Percentiles rank a stretch among this genome's conserved stretches.
phyloP scores from a whole-genome alignment of 2,113 vertebrate species.

The Myotis brandtii region DNA sequence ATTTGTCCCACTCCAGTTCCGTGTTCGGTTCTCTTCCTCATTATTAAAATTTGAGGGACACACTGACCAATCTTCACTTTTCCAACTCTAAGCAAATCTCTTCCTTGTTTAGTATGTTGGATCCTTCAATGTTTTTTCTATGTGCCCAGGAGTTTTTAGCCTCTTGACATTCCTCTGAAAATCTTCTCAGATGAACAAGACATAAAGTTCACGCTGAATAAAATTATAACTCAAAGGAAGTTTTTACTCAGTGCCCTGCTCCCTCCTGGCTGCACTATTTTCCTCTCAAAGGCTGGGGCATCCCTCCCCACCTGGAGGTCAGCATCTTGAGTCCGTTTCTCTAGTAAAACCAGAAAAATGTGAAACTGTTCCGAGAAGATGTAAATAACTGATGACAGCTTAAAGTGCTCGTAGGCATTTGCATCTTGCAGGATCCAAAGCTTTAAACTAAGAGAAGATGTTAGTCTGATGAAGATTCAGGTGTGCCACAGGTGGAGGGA shows the following conservation, averaged over 20 bases:
- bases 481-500: background rate
- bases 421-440: conserved; percentile 14
- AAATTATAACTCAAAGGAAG: background rate
- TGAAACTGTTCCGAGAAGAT: background rate
- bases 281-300: background rate
- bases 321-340: conserved; percentile 2
- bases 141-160: background rate
- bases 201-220: background rate
- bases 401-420: background rate
- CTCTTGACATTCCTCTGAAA: background rate
- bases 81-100: background rate
- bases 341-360: conserved; percentile 35
- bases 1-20: background rate
- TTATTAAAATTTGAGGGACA: background rate
- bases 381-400: conserved; percentile 25
- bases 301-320: background rate
- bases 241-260: background rate
- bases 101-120: background rate
- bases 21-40: background rate
- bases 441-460: background rate
- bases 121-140: background rate
- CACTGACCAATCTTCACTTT: background rate
- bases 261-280: background rate
- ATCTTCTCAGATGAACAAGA: background rate
- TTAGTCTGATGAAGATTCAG: background rate